Base-by-base conservation (phyloP, 1,140 invertebrate genomes). In the Ceratitis capitata region DNA sequence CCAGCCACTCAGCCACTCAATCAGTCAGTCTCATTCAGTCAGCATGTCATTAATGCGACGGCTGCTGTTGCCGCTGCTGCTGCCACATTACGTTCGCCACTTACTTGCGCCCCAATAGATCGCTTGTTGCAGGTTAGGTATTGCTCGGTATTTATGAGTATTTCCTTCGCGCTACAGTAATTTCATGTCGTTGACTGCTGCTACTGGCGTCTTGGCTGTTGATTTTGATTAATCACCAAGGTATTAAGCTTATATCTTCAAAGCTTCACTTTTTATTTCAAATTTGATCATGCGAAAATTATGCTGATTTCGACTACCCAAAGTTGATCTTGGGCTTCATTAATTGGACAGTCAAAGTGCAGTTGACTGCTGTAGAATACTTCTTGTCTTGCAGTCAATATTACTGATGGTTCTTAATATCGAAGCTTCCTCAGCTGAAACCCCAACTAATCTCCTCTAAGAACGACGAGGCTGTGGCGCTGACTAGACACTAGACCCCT, bases 21-120 rank as follows among this genome's bases (percentile, higher is more conserved):
- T 23, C 51, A n/a, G n/a, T n/a, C n/a, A n/a, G n/a, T n/a, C n/a
- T n/a, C 51, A 53, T 9, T 61, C 56, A 26, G n/a, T 29, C 56
- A 61, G 56, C 29, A 19, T 26, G 23, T 26, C n/a, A 61, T 26
- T 26, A 26, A 23, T 78, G 69, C n/a, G 35, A 14, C 53, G 51
- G 29, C 61, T 16, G 23, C 39, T 14, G 35, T 45, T 78, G 69
- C 69, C 45, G 69, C 69, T 45, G 69, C 45, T 45, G 69, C 69
- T 78, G 69, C 19, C 39, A 78, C 69, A 45, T 78, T 78, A 78
- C 69, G 39, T 39, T 78, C 26, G 69, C 69, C 69, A 78, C 69
- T 78, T 78, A 39, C 39, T 47, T 23, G 69, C 10, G 69, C 39
- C 39, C 26, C n/a, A n/a, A n/a, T n/a, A n/a, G n/a, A 12, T 78